Evolutionary conservation across 2,888 invertebrate species (phyloP).

Genomic region (Pristionchus mayeri): DNA sequence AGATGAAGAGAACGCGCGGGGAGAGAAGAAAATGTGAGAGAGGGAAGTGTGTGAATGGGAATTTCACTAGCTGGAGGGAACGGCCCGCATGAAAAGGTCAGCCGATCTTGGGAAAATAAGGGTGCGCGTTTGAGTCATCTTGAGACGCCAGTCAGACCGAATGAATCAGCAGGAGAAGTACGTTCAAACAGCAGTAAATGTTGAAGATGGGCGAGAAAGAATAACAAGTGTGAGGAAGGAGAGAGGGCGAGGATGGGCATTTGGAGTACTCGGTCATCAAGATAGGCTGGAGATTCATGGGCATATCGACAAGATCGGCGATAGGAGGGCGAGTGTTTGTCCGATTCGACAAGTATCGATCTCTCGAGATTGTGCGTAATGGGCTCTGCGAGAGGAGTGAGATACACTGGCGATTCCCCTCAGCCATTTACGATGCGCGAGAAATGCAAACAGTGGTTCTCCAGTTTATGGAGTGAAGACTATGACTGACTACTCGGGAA

Average conservation of each 20-base stretch:
- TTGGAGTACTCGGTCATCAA: background rate
- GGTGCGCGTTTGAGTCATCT: background rate
- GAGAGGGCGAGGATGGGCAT: too few relatives aligned
- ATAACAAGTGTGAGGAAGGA: too few relatives aligned
- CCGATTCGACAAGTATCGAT: constrained; percentile 20
- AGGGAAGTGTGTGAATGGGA: background rate
- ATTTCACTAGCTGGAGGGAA: background rate
- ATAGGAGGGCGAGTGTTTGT: background rate
- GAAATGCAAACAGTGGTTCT: background rate
- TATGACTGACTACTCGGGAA: too few relatives aligned
- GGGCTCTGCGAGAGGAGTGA: background rate
- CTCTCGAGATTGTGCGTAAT: background rate
- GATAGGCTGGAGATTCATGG: constrained; percentile 1
- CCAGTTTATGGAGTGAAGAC: background rate
- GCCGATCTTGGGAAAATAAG: background rate
- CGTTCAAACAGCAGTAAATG: too few relatives aligned
- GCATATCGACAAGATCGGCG: constrained; percentile 4
- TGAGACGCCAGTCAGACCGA: too few relatives aligned
- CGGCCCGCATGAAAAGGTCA: background rate
- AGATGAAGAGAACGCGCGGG: constrained; percentile 28
- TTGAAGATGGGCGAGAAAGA: too few relatives aligned
- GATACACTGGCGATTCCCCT: background rate
- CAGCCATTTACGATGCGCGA: constrained; percentile 12
- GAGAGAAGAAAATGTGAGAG: background rate
- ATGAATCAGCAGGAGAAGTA: too few relatives aligned